Evolutionary conservation across 92 coral and sea anemone species (phyloP), one percentile per base, ranked within the genome.

Genomic region (Chrysogorgia sp.): DNA sequence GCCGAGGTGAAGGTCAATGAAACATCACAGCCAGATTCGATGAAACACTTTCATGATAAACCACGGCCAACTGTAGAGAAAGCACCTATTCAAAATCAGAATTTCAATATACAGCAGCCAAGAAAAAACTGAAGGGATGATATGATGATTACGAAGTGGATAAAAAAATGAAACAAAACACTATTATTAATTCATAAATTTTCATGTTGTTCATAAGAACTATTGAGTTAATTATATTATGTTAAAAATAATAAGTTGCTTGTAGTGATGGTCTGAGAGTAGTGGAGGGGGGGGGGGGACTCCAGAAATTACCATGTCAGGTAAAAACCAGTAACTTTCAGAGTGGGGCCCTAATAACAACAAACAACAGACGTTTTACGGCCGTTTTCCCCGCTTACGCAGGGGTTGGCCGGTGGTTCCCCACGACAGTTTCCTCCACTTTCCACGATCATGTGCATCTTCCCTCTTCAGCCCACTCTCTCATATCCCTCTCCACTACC

Each of bases 31-130:
- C 89, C 99, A 3, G 96, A 82, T 4, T 96, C 99, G 40, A 84
- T 85, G 13, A 96, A 87, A 61, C 97, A 87, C 63, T 93, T 88
- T 31, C 99, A 96, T 71, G 97, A 92, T 70, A 96, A 96, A 70
- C 99, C 99, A 10, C 26, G 72, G 58, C 99, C 99, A 32, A 52
- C 79, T 2, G 64, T 33, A 17, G 65, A 72, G 50, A 72, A 72
- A 56, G 49, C 49, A 9, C 30, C 25, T 10, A 32, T 53, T 0
- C 97, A 91, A 53, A 96, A 92, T 63, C 80, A 93, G 45, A 78
- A 87, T 53, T 80, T 72, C 65, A 59, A 41, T 43, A 88, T 96
- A 80, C 96, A 96, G 45, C 99, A 96, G 43, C 99, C 99, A 74
- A 80, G 99, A 71, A 96, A 96, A 57, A 88, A 96, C 49, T 92